Conservation (phyloP, 2,113 vertebrate genomes). For the Ammodytes dubius region DNA sequence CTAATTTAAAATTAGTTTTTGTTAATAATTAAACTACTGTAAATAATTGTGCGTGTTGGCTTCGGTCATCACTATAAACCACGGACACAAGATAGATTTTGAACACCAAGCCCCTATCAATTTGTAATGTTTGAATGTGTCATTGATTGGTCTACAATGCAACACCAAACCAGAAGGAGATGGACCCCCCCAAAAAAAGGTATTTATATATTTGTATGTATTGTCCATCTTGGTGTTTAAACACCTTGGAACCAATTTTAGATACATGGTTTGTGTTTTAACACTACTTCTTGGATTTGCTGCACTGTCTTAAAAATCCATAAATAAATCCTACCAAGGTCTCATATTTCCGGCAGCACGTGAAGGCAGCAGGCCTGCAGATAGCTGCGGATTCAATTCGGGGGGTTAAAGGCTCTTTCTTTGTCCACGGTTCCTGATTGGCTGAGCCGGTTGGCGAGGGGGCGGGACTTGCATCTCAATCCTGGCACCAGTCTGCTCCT, state of each 20-base stretch:
- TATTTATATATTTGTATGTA: background rate
- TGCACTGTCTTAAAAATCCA: background rate
- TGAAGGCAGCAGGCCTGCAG: conserved; percentile 54
- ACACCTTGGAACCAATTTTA: background rate
- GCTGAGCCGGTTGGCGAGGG: conserved; percentile 30
- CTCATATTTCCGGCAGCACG: background rate
- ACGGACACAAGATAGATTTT: no score
- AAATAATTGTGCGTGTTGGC: no score
- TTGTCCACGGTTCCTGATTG: conserved; percentile 56
- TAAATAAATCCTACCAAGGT: background rate
- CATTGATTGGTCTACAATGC: background rate
- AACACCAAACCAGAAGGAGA: background rate
- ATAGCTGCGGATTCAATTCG: conserved; percentile 46
- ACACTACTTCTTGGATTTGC: background rate
- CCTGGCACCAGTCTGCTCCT: conserved; percentile 67
- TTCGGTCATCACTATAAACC: no score
- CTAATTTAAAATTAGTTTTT: no score
- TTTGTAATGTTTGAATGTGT: background rate
- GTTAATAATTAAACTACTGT: no score
- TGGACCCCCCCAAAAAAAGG: background rate
- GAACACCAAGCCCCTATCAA: no score
- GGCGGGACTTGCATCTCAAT: conserved; percentile 50
- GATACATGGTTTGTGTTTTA: no score
- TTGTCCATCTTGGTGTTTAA: background rate
- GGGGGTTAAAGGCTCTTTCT: background rate